Evolutionary conservation across 2,888 invertebrate species (phyloP), one percentile per base, ranked within the genome.

Genomic region (Chloroclysta siterata): DNA sequence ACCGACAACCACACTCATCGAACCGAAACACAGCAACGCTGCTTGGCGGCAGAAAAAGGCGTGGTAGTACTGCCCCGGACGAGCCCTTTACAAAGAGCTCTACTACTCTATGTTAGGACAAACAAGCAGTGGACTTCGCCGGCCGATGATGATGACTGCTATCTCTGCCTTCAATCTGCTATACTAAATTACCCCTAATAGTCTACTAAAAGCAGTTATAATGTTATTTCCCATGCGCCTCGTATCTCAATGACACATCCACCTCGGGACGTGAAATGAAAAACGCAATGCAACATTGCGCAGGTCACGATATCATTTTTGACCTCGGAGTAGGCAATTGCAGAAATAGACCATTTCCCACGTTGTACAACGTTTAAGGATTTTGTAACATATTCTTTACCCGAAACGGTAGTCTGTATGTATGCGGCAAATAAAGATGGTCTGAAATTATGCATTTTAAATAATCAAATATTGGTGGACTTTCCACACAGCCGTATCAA

Each of bases 231-330:
- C 56, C 65, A 65, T 61, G 53, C 14, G 53, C 58, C 54, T 55
- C 61, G 46, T 61, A 65, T 61, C 65, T 41, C 17, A 1, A n/a
- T 54, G 44, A 60, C 15, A 39, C 54, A 62, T 59, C 52, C 55
- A 61, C 59, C 47, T 65, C 44, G 41, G 53, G 48, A 48, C 47
- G 46, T 56, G 48, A 60, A 60, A 60, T 64, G 61, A 52, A 65
- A 62, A 58, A 58, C 53, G 65, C 42, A 60, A 50, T 53, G 60
- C 58, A 61, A 51, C 33, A 61, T 51, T 11, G 61, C 55, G 39
- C 65, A 57, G 65, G 58, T 65, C 65, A 65, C 61, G 61, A 65
- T 52, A 65, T 65, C 22, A 58, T 61, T 61, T 55, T 28, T 61
- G 61, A 61, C 58, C 65, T 65, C 58, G 59, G 17, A 2, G 59